Percentiles rank a stretch among this genome's conserved stretches.
Evolutionary conservation across 2,113 vertebrate species (phyloP).

Genomic region (Smithornis capensis): DNA sequence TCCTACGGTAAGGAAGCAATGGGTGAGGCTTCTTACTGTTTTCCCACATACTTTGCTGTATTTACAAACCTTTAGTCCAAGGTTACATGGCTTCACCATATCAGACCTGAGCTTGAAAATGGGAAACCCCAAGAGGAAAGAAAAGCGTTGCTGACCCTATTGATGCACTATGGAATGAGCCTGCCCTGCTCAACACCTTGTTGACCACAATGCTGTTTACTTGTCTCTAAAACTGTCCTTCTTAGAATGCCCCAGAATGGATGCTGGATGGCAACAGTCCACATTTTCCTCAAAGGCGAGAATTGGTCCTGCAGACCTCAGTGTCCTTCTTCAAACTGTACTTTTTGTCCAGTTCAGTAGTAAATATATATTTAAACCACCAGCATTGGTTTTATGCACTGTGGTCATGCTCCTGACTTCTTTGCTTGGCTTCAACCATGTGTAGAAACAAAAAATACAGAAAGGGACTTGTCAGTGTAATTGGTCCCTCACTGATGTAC

Average conservation of each 20-base stretch:
- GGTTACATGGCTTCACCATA: not conserved
- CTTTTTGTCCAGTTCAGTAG: not conserved
- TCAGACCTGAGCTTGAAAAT: not conserved
- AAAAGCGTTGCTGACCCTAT: not conserved
- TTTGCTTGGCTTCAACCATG: not conserved
- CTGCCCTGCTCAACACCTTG: not conserved
- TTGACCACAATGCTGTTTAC: fast-evolving
- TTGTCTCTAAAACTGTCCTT: not conserved
- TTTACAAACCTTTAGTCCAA: not conserved
- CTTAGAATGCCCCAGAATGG: not conserved
- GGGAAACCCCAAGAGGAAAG: not conserved
- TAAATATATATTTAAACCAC: not conserved
- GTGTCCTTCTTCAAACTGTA: not conserved
- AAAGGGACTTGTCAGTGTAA: not conserved
- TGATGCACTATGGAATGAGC: no score
- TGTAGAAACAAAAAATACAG: not conserved
- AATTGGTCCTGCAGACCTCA: not conserved
- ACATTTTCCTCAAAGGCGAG: not conserved
- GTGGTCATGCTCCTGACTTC: not conserved
- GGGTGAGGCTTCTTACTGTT: not conserved
- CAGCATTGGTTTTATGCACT: not conserved
- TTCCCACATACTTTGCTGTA: not conserved
- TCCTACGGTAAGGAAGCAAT: not conserved
- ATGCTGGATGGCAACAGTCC: not conserved
- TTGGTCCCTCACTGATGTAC: not conserved